Evolutionary conservation across 2,113 vertebrate species (phyloP).

Genomic region (Atrichornis clamosus): DNA sequence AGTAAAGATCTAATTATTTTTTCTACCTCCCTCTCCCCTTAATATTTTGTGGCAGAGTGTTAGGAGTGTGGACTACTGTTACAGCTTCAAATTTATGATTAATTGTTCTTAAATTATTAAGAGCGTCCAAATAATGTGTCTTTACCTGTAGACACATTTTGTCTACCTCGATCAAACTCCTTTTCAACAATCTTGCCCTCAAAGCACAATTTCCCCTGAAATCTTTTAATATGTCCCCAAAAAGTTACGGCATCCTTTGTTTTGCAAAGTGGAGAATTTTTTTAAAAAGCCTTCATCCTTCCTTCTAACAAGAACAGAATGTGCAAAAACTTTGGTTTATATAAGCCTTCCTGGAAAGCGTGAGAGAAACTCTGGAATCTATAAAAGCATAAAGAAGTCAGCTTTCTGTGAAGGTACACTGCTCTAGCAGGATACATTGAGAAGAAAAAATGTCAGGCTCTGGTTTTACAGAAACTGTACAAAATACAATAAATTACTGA

Average conservation of each 20-base stretch:
- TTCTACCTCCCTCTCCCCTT: not conserved
- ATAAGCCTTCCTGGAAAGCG: constrained; percentile 40
- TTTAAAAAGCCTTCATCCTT: not conserved
- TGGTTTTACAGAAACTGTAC: not conserved
- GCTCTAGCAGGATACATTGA: not conserved
- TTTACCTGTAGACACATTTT: not conserved
- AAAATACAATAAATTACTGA: not conserved
- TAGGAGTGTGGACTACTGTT: not conserved
- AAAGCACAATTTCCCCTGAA: not conserved
- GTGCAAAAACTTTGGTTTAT: constrained; percentile 31
- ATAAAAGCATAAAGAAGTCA: not conserved
- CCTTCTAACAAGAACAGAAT: constrained; percentile 47
- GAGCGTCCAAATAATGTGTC: not conserved
- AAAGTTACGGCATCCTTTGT: not conserved
- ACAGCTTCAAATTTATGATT: not conserved
- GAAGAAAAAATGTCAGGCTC: not conserved
- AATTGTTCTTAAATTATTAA: not conserved
- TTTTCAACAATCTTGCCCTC: not conserved
- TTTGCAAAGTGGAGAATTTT: not conserved
- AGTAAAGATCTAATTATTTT: not conserved
- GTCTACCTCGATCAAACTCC: not conserved
- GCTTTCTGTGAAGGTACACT: not conserved
- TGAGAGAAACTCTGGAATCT: constrained; percentile 18
- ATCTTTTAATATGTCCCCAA: not conserved
- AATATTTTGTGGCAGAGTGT: not conserved